These are phyloP conservation scores for Bombus superbus DNA, from an alignment of 1,140 invertebrate species.

Conservation along the genomic window DNA sequence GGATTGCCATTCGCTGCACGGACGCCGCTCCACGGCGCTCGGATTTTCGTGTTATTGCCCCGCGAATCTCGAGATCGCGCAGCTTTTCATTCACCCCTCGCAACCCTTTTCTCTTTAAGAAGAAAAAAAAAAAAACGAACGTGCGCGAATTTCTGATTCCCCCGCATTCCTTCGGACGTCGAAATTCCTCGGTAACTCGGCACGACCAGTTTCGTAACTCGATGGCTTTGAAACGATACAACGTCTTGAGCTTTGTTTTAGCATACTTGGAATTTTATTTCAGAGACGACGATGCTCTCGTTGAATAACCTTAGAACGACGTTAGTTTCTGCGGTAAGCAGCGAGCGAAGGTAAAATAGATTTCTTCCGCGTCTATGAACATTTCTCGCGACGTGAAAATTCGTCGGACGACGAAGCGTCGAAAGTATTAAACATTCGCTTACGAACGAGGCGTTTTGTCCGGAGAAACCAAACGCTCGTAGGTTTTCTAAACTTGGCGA, in stretches of 20 bases:
- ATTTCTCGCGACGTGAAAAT: too few species aligned
- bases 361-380: too few species aligned
- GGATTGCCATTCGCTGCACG: constrained; percentile 62
- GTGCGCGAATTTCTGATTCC: neutral
- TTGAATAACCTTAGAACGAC: too few species aligned
- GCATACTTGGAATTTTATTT: too few species aligned
- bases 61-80: neutral
- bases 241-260: too few species aligned
- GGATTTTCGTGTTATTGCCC: constrained; percentile 50
- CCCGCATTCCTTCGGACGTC: neutral
- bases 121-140: constrained; percentile 13
- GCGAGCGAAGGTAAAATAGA: too few species aligned
- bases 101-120: neutral
- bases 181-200: neutral
- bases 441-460: neutral
- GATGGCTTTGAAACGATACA: neutral
- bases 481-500: neutral
- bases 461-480: neutral
- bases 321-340: too few species aligned
- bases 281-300: too few species aligned
- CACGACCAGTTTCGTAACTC: neutral
- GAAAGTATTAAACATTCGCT: neutral
- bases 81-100: neutral
- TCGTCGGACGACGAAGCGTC: too few species aligned
- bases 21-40: constrained; percentile 14